A percentile compares a stretch with the other conserved stretches of the same genome.
Conservation (phyloP, 2,888 invertebrate species). For the Thymelicus acteon region DNA sequence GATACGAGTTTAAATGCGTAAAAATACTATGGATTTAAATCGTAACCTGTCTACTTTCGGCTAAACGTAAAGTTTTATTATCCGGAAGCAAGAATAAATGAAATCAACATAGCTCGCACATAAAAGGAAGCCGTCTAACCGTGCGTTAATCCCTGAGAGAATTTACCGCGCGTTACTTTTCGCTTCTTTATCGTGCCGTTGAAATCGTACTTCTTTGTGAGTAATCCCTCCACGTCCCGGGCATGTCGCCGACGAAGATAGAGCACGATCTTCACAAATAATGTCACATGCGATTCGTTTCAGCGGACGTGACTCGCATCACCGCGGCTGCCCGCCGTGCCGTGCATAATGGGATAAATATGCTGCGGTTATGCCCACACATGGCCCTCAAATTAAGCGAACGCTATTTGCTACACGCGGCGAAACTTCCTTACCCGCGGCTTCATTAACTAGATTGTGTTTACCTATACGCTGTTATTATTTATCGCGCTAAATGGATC, state of each 20-base stretch:
- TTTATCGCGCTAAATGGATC: conserved; percentile 59
- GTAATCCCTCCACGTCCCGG: conserved; percentile 83
- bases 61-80: conserved; percentile 21
- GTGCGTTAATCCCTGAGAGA: conserved; percentile 77
- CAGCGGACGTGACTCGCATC: conserved; percentile 83
- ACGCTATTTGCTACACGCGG: conserved; percentile 77
- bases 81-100: conserved; percentile 51
- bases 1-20: background rate
- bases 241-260: conserved; percentile 84
- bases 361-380: conserved; percentile 81
- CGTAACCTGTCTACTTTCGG: background rate
- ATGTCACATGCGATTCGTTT: conserved; percentile 86
- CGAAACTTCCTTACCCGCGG: conserved; percentile 67
- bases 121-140: conserved; percentile 64
- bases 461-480: conserved; percentile 53
- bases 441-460: conserved; percentile 73
- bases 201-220: conserved; percentile 84
- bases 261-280: conserved; percentile 86
- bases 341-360: conserved; percentile 83
- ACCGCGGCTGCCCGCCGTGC: conserved; percentile 68
- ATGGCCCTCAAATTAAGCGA: conserved; percentile 83
- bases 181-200: conserved; percentile 82
- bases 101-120: conserved; percentile 42
- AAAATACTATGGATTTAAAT: conserved; percentile 19
- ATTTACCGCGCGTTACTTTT: conserved; percentile 76